Evolutionary conservation across 2,113 vertebrate genomes (phyloP), one percentile per base, ranked within the genome.

Genomic region (Trogon melanurus): DNA sequence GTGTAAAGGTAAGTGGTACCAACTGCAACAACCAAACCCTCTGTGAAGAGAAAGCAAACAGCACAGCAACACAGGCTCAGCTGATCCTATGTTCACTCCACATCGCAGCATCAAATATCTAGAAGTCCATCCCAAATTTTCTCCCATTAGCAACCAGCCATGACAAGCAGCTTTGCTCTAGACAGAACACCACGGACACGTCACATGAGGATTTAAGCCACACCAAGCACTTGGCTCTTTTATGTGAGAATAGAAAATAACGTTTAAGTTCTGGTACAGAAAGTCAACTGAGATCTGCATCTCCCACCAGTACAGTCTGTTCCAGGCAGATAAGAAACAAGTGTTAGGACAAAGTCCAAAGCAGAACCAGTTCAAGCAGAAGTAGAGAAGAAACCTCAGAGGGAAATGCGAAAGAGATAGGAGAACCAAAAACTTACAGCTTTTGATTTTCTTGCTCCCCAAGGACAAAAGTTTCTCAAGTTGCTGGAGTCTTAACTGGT

Each of bases 191-290:
- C 69, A 89, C 0, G 1, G 88, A 57, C 9, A 71, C 3, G 1
- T 53, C 72, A 91, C 69, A 91, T 30, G 19, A 44, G 36, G 48
- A 83, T 41, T 92, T 57, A 60, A 64, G 88, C 89, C 69, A 58
- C 45, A 79, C 34, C 30, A 79, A 87, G n/a, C 45, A 0, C 62
- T 65, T 72, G 70, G 92, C 50, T 93, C 32, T 92, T 93, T 96
- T 89, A 96, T 79, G 58, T 93, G 58, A 85, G 61, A 95, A 81
- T n/a, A 96, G 86, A 96, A 96, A 96, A 89, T 29, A 87, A 85
- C 70, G 89, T 60, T 92, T 9, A 74, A 67, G 38, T 91, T 95
- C 88, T 92, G 72, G 83, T 93, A 93, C 83, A 93, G 83, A 94
- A 96, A 95, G 76, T 71, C 73, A 89, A 22, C n/a, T 0, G 38